Base-by-base conservation (phyloP, 2,888 invertebrate species). In the Hedychridium roseum region DNA sequence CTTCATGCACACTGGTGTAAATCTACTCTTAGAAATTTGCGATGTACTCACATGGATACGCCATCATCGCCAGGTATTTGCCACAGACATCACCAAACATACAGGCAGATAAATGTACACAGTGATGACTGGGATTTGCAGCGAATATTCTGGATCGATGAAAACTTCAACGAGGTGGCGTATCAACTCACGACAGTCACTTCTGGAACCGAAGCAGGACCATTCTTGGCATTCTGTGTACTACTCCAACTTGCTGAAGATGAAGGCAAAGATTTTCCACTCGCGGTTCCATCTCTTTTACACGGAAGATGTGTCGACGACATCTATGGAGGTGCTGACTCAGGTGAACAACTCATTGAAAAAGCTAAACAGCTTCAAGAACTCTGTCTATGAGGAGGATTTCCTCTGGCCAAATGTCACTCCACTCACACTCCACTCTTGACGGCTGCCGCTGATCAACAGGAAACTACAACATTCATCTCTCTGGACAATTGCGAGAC, bases 261-360 rank as follows among this genome's bases (percentile, higher is more conserved):
- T 15, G 50, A 54, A 28, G 48, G 43, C 1, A 12, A 34, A 4
- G 9, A 17, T 0, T 54, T 38, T 20, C 48, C 50, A 1, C 27
- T 48, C 1, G 54, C 50, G 0, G 30, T 50, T 0, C 27, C 35
- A 3, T 18, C 47, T 1, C 14, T 54, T 1, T 20, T 6, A 2
- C 3, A 16, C 0, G 39, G 44, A 1, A 40, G 54, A 26, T 50
- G 48, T 18, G 47, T 48, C 4, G 50, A 54, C 12, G 54, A 54
- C 17, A 50, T 51, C 1, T 48, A 28, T 18, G 50, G 50, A 20
- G 45, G 54, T 0, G 37, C 47, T 3, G 48, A 54, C n/a, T 12
- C 30, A 1, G 21, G 17, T 0, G 39, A 41, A 1, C 11, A 54
- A 16, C 14, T 32, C 6, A 21, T 16, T 7, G 15, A 18, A 9